Evolutionary conservation across 2,797 vertebrate genomes (phyloP).

Genomic region (Avahi laniger): DNA sequence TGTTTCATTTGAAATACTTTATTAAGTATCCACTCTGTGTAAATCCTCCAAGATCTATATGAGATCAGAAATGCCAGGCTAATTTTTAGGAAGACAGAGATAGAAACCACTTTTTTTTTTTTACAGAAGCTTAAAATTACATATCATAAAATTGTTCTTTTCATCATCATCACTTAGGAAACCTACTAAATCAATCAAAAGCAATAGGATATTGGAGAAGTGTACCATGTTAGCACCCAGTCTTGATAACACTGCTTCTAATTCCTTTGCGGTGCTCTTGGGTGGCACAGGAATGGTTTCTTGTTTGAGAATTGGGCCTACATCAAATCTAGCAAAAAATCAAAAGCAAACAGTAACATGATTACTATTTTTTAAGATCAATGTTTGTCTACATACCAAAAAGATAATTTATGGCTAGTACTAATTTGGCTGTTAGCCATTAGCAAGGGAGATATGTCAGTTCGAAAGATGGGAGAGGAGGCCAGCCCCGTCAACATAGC

Average conservation of each 20-base stretch:
- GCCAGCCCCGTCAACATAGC: too few species aligned
- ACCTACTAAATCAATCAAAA: neutral
- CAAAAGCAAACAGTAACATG: neutral
- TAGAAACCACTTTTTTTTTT: neutral
- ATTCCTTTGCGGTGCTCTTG: conserved; percentile 87
- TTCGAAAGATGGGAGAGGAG: neutral
- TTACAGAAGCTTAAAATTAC: conserved; percentile 1
- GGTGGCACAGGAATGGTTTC: conserved; percentile 88
- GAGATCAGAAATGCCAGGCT: neutral
- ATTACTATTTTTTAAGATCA: conserved; percentile 17
- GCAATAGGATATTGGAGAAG: neutral
- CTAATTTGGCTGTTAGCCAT: neutral
- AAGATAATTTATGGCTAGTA: neutral
- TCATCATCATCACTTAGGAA: neutral
- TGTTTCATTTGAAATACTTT: neutral
- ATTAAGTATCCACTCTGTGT: neutral
- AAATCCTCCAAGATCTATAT: neutral
- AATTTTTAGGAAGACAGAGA: neutral
- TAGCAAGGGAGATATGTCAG: neutral
- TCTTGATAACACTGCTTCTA: conserved; percentile 87
- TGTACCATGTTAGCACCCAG: conserved; percentile 91
- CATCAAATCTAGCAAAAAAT: conserved; percentile 90
- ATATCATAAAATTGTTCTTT: neutral
- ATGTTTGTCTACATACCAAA: neutral
- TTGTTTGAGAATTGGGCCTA: conserved; percentile 94